Conservation (phyloP, 1,140 invertebrate genomes). For the Neotoxoptera formosana region DNA sequence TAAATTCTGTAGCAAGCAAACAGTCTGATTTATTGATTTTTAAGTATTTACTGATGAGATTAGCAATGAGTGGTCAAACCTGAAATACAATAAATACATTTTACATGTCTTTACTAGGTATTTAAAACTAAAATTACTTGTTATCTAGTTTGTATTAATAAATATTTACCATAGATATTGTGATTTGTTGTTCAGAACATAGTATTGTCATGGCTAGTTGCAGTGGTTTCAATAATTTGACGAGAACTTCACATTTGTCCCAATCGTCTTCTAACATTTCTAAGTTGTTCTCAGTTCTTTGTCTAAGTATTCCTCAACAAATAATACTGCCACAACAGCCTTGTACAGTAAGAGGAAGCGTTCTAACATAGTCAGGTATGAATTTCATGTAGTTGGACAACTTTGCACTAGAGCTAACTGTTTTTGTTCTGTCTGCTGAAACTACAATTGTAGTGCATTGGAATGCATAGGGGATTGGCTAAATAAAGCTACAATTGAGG, state of each 20-base stretch:
- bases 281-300: not conserved
- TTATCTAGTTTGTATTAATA: not conserved
- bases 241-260: not conserved
- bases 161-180: constrained; percentile 18
- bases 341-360: not conserved
- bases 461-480: not conserved
- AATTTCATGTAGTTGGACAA: not conserved
- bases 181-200: not conserved
- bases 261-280: not conserved
- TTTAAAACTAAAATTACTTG: not conserved
- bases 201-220: not conserved
- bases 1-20: not conserved
- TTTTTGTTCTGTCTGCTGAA: not conserved
- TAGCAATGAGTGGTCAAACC: not conserved
- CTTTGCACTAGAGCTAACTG: not conserved
- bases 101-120: not conserved
- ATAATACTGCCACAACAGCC: not conserved
- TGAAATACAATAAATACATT: not conserved
- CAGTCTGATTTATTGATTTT: not conserved
- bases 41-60: not conserved
- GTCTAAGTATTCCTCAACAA: not conserved
- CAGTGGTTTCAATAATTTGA: constrained; percentile 16
- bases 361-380: not conserved
- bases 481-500: not conserved
- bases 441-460: not conserved